Conservation (phyloP, 2,888 invertebrate species). For the Xiphydria camelus region DNA sequence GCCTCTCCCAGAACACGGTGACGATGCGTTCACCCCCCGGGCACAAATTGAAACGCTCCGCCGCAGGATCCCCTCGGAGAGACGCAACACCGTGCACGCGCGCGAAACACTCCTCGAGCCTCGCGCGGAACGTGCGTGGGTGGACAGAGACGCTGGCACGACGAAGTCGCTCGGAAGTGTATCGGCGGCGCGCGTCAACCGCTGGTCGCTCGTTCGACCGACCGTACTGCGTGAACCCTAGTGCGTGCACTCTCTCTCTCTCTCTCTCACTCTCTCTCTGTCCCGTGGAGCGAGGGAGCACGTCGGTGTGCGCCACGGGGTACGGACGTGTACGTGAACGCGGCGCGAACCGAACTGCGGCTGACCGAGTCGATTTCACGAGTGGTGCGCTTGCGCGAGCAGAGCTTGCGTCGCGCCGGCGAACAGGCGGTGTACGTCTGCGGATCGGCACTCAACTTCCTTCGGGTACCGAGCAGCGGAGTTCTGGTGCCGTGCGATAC, state of each 20-base stretch:
- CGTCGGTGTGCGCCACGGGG: too few relatives aligned
- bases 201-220: not conserved
- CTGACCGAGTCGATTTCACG: not conserved
- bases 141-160: conserved; percentile 12
- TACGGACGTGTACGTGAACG: not conserved
- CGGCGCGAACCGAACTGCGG: conserved; percentile 1
- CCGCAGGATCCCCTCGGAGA: too few relatives aligned
- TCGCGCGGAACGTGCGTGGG: not conserved
- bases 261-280: too few relatives aligned
- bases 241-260: too few relatives aligned
- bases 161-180: not conserved
- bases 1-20: too few relatives aligned
- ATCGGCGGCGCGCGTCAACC: conserved; percentile 2
- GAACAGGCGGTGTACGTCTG: not conserved
- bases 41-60: too few relatives aligned
- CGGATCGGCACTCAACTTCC: not conserved
- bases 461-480: not conserved
- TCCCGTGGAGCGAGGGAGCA: too few relatives aligned
- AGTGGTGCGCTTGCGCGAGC: not conserved
- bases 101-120: not conserved
- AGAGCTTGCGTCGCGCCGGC: not conserved
- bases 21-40: too few relatives aligned
- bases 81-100: too few relatives aligned
- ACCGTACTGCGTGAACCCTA: not conserved
- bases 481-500: not conserved